Base-by-base conservation (phyloP, 2,888 invertebrate species). In the Amiota minor region DNA sequence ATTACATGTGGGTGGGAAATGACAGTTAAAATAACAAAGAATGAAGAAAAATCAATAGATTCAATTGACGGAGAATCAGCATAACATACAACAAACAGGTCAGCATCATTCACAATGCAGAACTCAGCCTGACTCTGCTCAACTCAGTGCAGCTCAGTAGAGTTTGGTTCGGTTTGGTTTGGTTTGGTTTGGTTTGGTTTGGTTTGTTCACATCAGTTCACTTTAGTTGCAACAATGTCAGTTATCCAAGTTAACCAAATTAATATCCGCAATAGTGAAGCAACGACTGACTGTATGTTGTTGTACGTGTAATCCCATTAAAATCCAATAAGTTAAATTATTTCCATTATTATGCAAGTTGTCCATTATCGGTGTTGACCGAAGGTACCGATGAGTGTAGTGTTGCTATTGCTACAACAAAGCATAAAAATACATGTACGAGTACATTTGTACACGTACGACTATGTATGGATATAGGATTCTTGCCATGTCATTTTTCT, bases 281-380 rank as follows among this genome's bases (percentile, higher is more conserved):
- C 49, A 65, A 18, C 18, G 18, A 16, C 65, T 50, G 20, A 14
- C 53, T 23, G 62, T 53, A 50, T 68, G 67, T 68, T 68, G 50
- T 53, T 68, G 81, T 83, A 81, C 79, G 80, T 85, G 86, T 87
- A 87, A 87, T 87, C 86, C 82, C 85, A 87, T 87, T 87, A 87
- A 87, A 87, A 87, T 87, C 81, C 86, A 87, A 87, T 87, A 87
- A 87, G 82, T 87, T 85, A 82, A 87, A 86, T 87, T 87, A 86
- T 87, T 81, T 85, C 79, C 84, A 85, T 86, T 86, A 85, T 86
- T 80, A 82, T 85, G 82, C 79, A 84, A 76, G 79, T 83, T 83
- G 83, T 81, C 18, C 11, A 74, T 71, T 69, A 77, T 70, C 72
- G 74, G 61, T 8, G 56, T 64, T 64, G 64, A 46, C 16, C 64